Base-by-base conservation (phyloP, 2,797 vertebrate genomes). In the Alfaro cultratus region DNA sequence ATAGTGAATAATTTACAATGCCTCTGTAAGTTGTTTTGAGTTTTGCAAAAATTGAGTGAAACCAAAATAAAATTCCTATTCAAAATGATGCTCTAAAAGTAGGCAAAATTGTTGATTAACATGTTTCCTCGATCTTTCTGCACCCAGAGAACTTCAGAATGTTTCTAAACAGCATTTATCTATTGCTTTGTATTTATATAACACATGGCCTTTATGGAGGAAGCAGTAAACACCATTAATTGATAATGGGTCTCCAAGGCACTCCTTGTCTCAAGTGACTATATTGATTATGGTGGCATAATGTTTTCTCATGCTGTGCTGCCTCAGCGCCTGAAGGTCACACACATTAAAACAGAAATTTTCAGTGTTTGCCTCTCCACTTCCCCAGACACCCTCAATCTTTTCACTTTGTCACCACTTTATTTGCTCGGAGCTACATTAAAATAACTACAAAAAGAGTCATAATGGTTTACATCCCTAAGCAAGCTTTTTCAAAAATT, bases 301-400 rank as follows among this genome's bases (percentile, higher is more conserved):
- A 71, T 71, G 26, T 71, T 71, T 45, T 71, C 68, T 45, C 68
- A 71, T 46, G 68, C 68, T 71, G 68, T 71, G 68, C 68, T 45
- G 41, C 68, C 36, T 71, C 39, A 5, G 11, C 4, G 9, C 23
- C 26, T 71, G 68, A 71, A 71, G 68, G 68, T 71, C 68, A 71
- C 0, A 41, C 23, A 46, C 41, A 71, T 71, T 6, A 29, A 45
- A 45, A 71, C 41, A 16, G 26, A 43, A 12, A 43, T 15, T 46
- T 29, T 26, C 41, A 18, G 41, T 71, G 23, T 71, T 46, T 46
- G 41, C 26, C 68, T 71, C 45, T 16, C 8, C 26, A 46, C 41
- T 46, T 45, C 41, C 68, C 41, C 43, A 29, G 26, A 4, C 41
- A 29, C 41, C 68, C 68, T 71, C 41, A 71, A 4, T 29, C n/a